These are phyloP conservation scores for Portunus trituberculatus DNA, from an alignment of 1,140 invertebrate species.

Conservation along the genomic window DNA sequence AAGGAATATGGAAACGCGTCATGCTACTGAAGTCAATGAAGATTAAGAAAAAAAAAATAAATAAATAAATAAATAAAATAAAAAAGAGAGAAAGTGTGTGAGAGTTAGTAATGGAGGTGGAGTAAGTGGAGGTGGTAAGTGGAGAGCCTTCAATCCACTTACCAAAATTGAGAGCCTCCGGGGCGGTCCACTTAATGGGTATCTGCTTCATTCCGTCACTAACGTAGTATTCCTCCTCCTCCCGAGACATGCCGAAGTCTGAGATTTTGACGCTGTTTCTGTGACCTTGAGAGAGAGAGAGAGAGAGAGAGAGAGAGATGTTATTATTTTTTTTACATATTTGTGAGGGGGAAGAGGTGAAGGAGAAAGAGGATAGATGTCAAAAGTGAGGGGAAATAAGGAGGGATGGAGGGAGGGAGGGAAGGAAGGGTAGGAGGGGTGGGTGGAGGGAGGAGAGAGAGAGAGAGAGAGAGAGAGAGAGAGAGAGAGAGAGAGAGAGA, in stretches of 20 bases:
- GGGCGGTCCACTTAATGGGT: conserved; percentile 98
- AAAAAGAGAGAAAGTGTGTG: too few relatives aligned
- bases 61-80: too few relatives aligned
- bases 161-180: conserved; percentile 97
- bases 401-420: too few relatives aligned
- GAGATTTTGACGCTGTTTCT: conserved; percentile 97
- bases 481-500: too few relatives aligned
- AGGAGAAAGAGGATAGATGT: neutral
- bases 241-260: conserved; percentile 98
- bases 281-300: conserved; percentile 66
- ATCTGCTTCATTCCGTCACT: conserved; percentile 99
- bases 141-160: conserved; percentile 77
- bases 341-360: neutral
- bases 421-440: too few relatives aligned
- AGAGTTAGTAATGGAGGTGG: neutral
- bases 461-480: too few relatives aligned
- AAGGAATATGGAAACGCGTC: too few relatives aligned
- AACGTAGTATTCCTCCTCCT: conserved; percentile 98
- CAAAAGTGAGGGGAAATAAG: too few relatives aligned
- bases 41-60: too few relatives aligned
- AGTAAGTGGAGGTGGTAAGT: neutral
- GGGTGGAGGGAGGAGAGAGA: too few relatives aligned
- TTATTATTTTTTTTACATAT: neutral
- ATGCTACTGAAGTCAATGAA: too few relatives aligned
- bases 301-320: neutral